Evolutionary conservation across 2,797 vertebrate species (phyloP), one percentile per base, ranked within the genome.

Genomic region (Podarcis siculus): DNA sequence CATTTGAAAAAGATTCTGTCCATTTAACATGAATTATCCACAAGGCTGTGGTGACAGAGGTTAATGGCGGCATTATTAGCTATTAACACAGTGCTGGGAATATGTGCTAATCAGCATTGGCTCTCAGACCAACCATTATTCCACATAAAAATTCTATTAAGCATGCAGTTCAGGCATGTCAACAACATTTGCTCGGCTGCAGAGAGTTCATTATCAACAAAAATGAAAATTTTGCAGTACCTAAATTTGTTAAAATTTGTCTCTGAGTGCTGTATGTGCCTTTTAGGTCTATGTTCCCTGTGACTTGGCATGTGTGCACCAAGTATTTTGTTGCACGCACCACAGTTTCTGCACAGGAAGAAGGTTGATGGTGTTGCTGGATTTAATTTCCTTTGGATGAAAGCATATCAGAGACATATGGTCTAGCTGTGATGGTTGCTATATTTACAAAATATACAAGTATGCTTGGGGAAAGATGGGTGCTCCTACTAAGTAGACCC

Each of bases 51-150:
- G 64, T 82, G 80, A 66, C 84, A 93, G 79, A 37, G 45, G 78
- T 88, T 90, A 89, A 67, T 17, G 71, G 12, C n/a, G 66, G 66
- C 77, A 58, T 92, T 85, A 87, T 64, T n/a, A 89, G 61, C 84
- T 89, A 30, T 82, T 88, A 75, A 25, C 64, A 82, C 4, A 89
- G 15, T 5, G 76, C 0, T 13, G 3, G 35, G 86, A 83, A 73
- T 6, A 61, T 83, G 30, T 81, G 69, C 10, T 39, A 86, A 83
- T 85, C 61, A 76, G 25, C 82, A 37, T 21, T 76, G 61, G 35
- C 7, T 89, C 45, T 83, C 73, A 92, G 49, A 35, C 6, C 0
- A 2, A 5, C 12, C 86, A 35, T 86, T 85, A 83, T 81, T 87
- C 13, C 55, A 55, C 17, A 17, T 81, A 81, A 91, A 90, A 89